Conservation (phyloP, 2,888 invertebrate genomes). For the Chloroclysta siterata region DNA sequence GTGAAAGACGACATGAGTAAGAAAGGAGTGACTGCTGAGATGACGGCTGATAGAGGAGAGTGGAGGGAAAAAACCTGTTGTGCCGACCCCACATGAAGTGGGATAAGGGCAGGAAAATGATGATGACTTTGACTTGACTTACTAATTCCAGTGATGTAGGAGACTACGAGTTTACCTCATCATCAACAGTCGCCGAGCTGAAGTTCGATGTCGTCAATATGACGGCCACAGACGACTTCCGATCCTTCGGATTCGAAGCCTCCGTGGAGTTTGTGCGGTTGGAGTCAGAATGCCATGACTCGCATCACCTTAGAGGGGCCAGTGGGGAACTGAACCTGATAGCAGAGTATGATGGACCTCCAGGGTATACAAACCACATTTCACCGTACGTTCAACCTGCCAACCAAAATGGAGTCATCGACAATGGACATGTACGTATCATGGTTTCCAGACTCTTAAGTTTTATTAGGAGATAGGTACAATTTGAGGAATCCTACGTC, state of each 20-base stretch:
- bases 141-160: conserved; percentile 65
- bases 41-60: too few species aligned
- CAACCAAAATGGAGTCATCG: neutral
- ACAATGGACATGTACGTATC: conserved; percentile 13
- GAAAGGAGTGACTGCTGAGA: too few species aligned
- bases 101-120: too few species aligned
- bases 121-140: too few species aligned
- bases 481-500: too few species aligned
- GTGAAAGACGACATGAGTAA: too few species aligned
- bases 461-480: too few species aligned
- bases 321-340: conserved; percentile 90
- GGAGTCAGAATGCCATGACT: conserved; percentile 88
- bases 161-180: conserved; percentile 90
- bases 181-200: conserved; percentile 90
- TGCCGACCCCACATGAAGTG: too few species aligned
- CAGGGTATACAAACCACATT: neutral
- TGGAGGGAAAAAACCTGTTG: too few species aligned
- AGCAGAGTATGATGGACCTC: conserved; percentile 1
- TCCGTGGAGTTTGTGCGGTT: conserved; percentile 92
- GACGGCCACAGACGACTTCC: conserved; percentile 94
- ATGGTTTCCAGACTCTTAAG: too few species aligned
- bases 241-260: conserved; percentile 93
- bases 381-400: neutral
- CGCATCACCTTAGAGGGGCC: conserved; percentile 89
- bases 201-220: conserved; percentile 93